These are phyloP conservation scores for Leptinotarsa defecta DNA, from an alignment of 1,140 invertebrate species.

Conservation along the genomic window DNA sequence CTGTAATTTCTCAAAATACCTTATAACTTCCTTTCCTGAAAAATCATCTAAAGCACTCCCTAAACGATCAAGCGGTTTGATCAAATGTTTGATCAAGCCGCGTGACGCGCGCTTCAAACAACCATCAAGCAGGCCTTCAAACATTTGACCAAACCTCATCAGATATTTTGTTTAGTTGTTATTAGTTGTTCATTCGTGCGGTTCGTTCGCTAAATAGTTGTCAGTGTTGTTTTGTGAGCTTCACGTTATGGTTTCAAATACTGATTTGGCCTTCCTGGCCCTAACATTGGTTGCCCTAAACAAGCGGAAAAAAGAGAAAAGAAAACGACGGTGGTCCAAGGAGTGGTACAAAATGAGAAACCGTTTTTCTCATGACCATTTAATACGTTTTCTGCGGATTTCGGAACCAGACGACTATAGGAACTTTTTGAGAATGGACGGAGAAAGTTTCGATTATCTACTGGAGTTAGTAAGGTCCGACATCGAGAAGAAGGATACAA, in stretches of 20 bases:
- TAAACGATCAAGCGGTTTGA: slow-evolving; percentile 16
- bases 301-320: slow-evolving; percentile 16
- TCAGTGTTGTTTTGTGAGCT: not conserved
- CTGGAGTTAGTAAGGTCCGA: slow-evolving; percentile 35
- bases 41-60: slow-evolving; percentile 5
- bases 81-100: not conserved
- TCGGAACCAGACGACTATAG: slow-evolving; percentile 35
- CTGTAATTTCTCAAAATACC: too few relatives aligned
- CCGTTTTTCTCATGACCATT: slow-evolving; percentile 24
- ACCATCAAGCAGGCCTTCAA: not conserved
- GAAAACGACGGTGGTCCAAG: slow-evolving; percentile 29
- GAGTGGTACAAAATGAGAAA: slow-evolving; percentile 28
- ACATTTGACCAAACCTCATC: not conserved
- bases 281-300: slow-evolving; percentile 11
- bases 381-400: slow-evolving; percentile 14
- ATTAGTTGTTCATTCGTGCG: not conserved
- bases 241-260: slow-evolving; percentile 1
- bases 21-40: too few relatives aligned
- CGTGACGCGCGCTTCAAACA: too few relatives aligned
- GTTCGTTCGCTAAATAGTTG: not conserved
- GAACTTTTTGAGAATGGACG: slow-evolving; percentile 32
- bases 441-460: slow-evolving; percentile 29
- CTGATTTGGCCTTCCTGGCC: slow-evolving; percentile 3
- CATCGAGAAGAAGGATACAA: slow-evolving; percentile 45
- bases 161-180: too few relatives aligned